Conservation (phyloP, 2,888 invertebrate genomes). For the Torymus aiolomorphi region DNA sequence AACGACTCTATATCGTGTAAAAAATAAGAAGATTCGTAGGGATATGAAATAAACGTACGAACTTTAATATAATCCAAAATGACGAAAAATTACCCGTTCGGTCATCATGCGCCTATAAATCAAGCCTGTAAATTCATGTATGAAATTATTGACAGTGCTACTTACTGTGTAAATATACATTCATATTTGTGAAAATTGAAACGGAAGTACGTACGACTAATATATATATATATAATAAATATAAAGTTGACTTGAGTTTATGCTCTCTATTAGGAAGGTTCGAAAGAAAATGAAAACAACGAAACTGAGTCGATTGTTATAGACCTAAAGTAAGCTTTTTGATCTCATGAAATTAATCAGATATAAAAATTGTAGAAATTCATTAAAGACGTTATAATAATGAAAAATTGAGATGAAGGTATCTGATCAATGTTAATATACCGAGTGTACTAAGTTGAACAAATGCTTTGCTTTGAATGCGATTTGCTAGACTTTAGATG, state of each 20-base stretch:
- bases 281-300: conserved; percentile 34
- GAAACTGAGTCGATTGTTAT: conserved; percentile 42
- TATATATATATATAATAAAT: conserved; percentile 9
- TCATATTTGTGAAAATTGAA: conserved; percentile 19
- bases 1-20: background rate
- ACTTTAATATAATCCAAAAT: too few relatives aligned
- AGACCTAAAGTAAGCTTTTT: conserved; percentile 33
- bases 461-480: conserved; percentile 53
- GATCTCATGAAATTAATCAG: conserved; percentile 45
- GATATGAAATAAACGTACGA: too few relatives aligned
- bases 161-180: conserved; percentile 40
- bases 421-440: conserved; percentile 33
- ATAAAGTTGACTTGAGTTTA: background rate
- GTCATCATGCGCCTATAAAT: conserved; percentile 10
- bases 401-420: conserved; percentile 9
- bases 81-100: background rate
- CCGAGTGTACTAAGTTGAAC: conserved; percentile 6
- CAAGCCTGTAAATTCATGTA: conserved; percentile 36
- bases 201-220: conserved; percentile 3
- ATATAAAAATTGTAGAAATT: conserved; percentile 29
- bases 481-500: conserved; percentile 45
- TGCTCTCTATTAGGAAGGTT: conserved; percentile 18
- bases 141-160: conserved; percentile 24
- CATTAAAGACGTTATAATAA: background rate
- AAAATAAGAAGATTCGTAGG: background rate